Evolutionary conservation across 2,113 vertebrate species (phyloP).

Genomic region (Thamnaconus septentrionalis): DNA sequence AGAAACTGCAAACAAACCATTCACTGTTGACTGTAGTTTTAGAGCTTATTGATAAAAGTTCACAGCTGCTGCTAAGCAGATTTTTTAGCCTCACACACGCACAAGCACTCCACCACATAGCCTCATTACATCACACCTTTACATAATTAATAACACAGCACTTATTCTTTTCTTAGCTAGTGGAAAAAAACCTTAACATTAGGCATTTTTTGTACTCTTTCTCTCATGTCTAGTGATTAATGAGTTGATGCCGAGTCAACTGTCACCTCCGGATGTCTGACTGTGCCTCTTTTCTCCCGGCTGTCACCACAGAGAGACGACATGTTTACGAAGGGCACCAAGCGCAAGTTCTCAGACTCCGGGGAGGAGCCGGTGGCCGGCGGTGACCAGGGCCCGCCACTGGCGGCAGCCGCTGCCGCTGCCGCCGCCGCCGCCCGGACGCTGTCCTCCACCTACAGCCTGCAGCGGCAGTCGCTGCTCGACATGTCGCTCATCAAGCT

Average conservation of each 20-base stretch:
- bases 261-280: conserved; percentile 15
- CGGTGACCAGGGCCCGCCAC: conserved; percentile 44
- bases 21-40: conserved; percentile 54
- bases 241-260: neutral
- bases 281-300: conserved; percentile 33
- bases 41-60: conserved; percentile 48
- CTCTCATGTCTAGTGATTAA: too few relatives aligned
- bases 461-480: conserved; percentile 93
- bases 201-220: conserved; percentile 40
- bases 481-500: conserved; percentile 99
- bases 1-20: conserved; percentile 60
- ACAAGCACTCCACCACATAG: conserved; percentile 48
- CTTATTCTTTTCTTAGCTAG: conserved; percentile 40
- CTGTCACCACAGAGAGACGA: conserved; percentile 74
- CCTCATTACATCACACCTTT: conserved; percentile 37
- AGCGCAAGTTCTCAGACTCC: conserved; percentile 86
- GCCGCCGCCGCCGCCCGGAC: conserved; percentile 63
- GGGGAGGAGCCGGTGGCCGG: conserved; percentile 73
- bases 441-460: conserved; percentile 78
- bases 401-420: conserved; percentile 17
- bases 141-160: conserved; percentile 51
- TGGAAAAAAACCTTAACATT: conserved; percentile 26
- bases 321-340: conserved; percentile 91
- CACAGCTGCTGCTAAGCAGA: conserved; percentile 55
- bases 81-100: conserved; percentile 41